These are phyloP conservation scores for Opisthograptis luteolata DNA, from an alignment of 2,888 invertebrate species.

Conservation along the genomic window DNA sequence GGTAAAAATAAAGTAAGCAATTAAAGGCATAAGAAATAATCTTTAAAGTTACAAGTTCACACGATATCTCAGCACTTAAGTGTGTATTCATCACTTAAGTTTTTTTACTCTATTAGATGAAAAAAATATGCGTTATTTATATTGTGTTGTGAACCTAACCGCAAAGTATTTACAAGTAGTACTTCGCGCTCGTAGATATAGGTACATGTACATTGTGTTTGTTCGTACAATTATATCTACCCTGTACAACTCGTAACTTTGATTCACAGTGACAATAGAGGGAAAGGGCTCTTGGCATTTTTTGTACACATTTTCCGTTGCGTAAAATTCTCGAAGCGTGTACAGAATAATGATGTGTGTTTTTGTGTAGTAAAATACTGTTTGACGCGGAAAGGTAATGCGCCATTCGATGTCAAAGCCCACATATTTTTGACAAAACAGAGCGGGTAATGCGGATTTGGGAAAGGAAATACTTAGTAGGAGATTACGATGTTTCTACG, in stretches of 20 bases:
- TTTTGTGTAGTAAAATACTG: constrained; percentile 5
- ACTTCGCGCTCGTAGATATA: too few species aligned
- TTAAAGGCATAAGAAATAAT: too few species aligned
- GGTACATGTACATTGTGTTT: constrained; percentile 34
- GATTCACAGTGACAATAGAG: constrained; percentile 49
- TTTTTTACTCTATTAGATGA: not conserved
- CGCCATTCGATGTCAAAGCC: constrained; percentile 2
- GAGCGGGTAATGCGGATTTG: not conserved
- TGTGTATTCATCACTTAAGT: too few species aligned
- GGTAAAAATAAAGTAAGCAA: too few species aligned
- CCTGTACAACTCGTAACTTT: constrained; percentile 40
- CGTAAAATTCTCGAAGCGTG: constrained; percentile 34
- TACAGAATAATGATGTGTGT: constrained; percentile 42
- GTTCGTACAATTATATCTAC: constrained; percentile 6
- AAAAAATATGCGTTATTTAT: too few species aligned
- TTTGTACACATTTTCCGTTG: constrained; percentile 36
- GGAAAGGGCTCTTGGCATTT: constrained; percentile 34
- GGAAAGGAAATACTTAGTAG: not conserved
- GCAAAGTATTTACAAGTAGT: too few species aligned
- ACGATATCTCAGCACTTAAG: too few species aligned
- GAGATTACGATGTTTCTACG: not conserved
- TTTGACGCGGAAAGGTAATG: constrained; percentile 3
- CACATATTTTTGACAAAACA: not conserved
- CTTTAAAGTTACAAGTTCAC: too few species aligned
- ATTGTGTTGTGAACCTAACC: too few species aligned